Conservation (phyloP, 2,113 vertebrate genomes). For the Mastomys coucha region DNA sequence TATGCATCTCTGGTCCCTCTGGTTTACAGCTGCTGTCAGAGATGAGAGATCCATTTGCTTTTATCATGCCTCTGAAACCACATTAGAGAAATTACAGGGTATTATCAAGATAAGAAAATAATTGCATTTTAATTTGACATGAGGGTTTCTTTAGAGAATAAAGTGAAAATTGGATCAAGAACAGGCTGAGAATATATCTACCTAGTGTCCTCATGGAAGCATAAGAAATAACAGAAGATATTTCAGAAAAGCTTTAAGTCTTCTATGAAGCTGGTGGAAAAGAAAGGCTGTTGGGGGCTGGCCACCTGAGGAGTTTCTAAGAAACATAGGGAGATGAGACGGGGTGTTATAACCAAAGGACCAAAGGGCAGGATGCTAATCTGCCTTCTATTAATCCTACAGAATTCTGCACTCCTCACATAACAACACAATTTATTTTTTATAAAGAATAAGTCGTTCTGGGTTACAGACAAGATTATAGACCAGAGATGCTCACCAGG, state of each 20-base stretch:
- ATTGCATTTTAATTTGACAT: constrained; percentile 81
- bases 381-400: not conserved
- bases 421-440: not conserved
- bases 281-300: not conserved
- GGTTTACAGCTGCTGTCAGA: constrained; percentile 67
- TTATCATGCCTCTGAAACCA: constrained; percentile 74
- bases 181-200: constrained; percentile 50
- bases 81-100: constrained; percentile 73
- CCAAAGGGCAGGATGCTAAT: not conserved
- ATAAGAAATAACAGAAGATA: constrained; percentile 22
- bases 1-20: constrained; percentile 63
- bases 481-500: not conserved
- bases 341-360: not conserved
- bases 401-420: not conserved
- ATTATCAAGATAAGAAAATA: constrained; percentile 82
- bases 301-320: not conserved
- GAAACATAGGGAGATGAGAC: not conserved
- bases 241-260: not conserved
- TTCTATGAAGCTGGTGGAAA: not conserved
- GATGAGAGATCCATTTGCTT: constrained; percentile 66
- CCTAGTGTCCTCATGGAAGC: constrained; percentile 12
- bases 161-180: constrained; percentile 63
- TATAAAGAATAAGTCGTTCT: not conserved
- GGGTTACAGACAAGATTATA: not conserved
- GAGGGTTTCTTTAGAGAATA: constrained; percentile 78